Conservation (phyloP, 2,888 invertebrate genomes). For the Nemurella pictetii region DNA sequence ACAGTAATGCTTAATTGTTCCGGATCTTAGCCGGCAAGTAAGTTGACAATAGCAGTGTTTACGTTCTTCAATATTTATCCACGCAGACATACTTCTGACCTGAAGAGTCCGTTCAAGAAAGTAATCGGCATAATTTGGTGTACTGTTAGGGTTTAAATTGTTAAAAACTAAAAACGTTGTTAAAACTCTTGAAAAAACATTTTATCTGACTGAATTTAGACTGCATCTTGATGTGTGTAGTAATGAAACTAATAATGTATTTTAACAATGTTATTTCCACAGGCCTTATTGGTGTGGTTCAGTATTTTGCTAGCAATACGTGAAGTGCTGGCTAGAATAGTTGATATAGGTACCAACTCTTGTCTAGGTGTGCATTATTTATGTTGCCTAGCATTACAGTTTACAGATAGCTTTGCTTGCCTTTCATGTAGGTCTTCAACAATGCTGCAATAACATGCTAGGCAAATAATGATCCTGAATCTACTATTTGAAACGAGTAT, state of each 20-base stretch:
- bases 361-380: background rate
- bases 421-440: background rate
- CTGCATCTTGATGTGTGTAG: conserved; percentile 37
- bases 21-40: background rate
- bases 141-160: conserved; percentile 25
- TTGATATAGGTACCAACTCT: background rate
- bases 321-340: background rate
- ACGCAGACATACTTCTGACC: background rate
- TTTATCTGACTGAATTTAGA: conserved; percentile 41
- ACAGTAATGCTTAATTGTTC: background rate
- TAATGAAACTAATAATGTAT: conserved; percentile 6
- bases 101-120: background rate
- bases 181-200: conserved; percentile 37
- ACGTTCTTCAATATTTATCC: background rate
- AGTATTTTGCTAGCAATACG: conserved; percentile 30
- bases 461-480: background rate
- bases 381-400: background rate
- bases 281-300: conserved; percentile 37
- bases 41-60: background rate
- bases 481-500: background rate
- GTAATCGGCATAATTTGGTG: background rate
- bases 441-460: background rate
- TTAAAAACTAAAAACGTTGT: conserved; percentile 28
- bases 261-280: conserved; percentile 35
- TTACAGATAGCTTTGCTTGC: background rate